phyloP scores from a whole-genome alignment of 2,888 invertebrate genomes.

The Tanytarsus gracilentus region DNA sequence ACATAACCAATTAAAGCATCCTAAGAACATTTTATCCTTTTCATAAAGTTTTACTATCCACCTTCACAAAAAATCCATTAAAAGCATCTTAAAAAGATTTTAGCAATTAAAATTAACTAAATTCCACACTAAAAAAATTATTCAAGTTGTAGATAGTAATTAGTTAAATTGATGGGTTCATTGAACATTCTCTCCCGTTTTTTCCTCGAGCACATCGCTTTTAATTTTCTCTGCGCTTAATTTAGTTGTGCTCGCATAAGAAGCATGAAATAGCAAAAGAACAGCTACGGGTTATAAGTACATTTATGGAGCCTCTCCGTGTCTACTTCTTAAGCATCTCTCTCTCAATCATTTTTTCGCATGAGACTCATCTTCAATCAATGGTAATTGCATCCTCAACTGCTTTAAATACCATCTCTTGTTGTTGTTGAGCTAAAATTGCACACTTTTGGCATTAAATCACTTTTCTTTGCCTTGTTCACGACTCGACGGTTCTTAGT shows the following conservation, averaged over 20 bases:
- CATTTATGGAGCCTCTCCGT: neutral
- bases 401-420: too few relatives aligned
- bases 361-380: neutral
- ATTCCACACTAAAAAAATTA: neutral
- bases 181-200: conserved; percentile 5
- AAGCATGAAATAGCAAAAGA: neutral
- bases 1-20: too few relatives aligned
- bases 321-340: neutral
- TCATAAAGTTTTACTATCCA: too few relatives aligned
- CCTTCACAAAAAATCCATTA: too few relatives aligned
- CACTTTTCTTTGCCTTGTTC: too few relatives aligned
- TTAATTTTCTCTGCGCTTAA: neutral
- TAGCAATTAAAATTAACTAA: too few relatives aligned
- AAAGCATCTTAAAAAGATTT: too few relatives aligned
- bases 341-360: neutral
- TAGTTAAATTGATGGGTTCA: conserved; percentile 1
- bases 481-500: neutral
- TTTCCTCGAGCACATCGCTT: neutral
- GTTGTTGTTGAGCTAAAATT: too few relatives aligned
- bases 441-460: neutral
- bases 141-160: neutral
- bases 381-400: conserved; percentile 8
- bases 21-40: too few relatives aligned
- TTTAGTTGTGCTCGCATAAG: neutral
- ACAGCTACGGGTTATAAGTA: neutral